A percentile compares a stretch with the other conserved stretches of the same genome.
Conservation (phyloP, 2,113 vertebrate species). For the Oncorhynchus nerka region DNA sequence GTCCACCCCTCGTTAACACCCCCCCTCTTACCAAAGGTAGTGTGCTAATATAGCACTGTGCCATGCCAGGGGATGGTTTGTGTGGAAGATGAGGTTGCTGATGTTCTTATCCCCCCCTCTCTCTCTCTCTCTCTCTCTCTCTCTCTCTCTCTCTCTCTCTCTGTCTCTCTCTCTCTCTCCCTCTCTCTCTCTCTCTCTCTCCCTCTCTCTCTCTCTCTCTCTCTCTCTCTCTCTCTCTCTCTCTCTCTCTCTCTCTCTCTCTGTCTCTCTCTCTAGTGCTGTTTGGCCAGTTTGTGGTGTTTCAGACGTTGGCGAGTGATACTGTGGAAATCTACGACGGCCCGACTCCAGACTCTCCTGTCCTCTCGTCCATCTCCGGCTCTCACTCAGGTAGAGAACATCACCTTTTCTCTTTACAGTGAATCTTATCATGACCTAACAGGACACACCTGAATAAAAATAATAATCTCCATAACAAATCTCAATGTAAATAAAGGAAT, state of each 20-base stretch:
- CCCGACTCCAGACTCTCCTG: slow-evolving; percentile 83
- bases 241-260: not conserved
- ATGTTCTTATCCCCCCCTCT: too few relatives aligned
- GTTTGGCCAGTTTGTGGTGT: slow-evolving; percentile 98
- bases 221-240: too few relatives aligned
- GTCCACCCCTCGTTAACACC: too few relatives aligned
- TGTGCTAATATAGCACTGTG: too few relatives aligned
- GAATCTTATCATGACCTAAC: not conserved
- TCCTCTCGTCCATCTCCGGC: slow-evolving; percentile 93
- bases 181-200: slow-evolving; percentile 5
- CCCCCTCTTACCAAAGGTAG: too few relatives aligned
- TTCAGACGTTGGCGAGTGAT: slow-evolving; percentile 90
- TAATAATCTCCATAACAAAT: too few relatives aligned
- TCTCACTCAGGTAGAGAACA: slow-evolving; percentile 89
- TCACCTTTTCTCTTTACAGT: not conserved
- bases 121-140: too few relatives aligned
- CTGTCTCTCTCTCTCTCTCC: not conserved
- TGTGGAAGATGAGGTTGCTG: too few relatives aligned
- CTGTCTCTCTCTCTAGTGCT: slow-evolving; percentile 76
- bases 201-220: too few relatives aligned
- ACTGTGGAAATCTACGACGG: slow-evolving; percentile 94
- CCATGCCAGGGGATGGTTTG: too few relatives aligned
- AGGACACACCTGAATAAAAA: not conserved
- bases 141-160: not conserved
- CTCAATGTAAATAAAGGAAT: not conserved